Conservation (phyloP, 2,797 vertebrate genomes). For the Choloepus didactylus region DNA sequence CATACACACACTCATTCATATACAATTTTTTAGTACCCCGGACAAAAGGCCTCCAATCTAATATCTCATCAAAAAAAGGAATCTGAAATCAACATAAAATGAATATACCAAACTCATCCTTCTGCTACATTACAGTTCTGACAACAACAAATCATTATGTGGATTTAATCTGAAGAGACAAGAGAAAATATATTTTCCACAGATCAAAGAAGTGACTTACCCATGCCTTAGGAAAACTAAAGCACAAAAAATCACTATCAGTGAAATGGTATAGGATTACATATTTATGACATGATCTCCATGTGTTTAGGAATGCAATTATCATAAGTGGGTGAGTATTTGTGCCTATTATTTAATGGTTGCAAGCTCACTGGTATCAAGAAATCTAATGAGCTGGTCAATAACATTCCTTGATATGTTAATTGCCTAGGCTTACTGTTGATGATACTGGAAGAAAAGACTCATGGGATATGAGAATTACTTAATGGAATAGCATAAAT, state of each 20-base stretch:
- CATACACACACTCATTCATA: too few species aligned
- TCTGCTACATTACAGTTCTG: slow-evolving; percentile 55
- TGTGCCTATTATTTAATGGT: slow-evolving; percentile 84
- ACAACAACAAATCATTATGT: slow-evolving; percentile 51
- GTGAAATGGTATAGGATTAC: slow-evolving; percentile 3
- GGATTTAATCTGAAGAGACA: slow-evolving; percentile 69
- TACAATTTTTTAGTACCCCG: neutral
- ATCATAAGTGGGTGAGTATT: slow-evolving; percentile 65
- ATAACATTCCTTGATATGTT: slow-evolving; percentile 80
- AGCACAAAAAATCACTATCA: neutral
- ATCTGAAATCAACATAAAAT: slow-evolving; percentile 69
- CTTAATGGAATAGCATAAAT: slow-evolving; percentile 58
- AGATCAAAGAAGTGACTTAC: slow-evolving; percentile 46
- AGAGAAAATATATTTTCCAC: slow-evolving; percentile 72
- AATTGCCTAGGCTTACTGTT: slow-evolving; percentile 71
- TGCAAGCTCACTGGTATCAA: slow-evolving; percentile 86
- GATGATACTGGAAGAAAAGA: neutral
- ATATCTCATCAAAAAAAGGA: slow-evolving; percentile 63
- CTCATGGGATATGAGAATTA: slow-evolving; percentile 57
- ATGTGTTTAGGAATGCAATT: slow-evolving; percentile 39
- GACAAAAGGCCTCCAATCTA: neutral
- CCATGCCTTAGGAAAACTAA: neutral
- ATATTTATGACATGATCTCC: slow-evolving; percentile 2
- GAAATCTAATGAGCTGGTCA: slow-evolving; percentile 84
- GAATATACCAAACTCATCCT: slow-evolving; percentile 49